These are phyloP conservation scores for Acholoe squamosa DNA, from an alignment of 2,888 invertebrate species.

Conservation along the genomic window DNA sequence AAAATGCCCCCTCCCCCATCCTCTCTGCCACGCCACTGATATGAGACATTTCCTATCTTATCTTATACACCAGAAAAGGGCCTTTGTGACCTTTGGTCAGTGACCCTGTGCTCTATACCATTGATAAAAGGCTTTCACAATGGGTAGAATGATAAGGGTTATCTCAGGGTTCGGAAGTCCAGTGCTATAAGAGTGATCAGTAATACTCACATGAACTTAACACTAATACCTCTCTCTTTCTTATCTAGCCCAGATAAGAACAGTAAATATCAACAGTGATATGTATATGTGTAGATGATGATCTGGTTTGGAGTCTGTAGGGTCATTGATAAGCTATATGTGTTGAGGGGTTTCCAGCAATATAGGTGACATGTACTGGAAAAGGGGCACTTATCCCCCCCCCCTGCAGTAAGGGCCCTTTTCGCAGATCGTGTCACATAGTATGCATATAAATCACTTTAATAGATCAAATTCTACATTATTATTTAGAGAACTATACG, in stretches of 20 bases:
- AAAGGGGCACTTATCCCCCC: too few species aligned
- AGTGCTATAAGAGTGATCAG: background rate
- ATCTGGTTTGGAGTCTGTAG: too few species aligned
- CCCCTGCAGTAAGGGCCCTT: too few species aligned
- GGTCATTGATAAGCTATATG: too few species aligned
- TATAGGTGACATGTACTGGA: too few species aligned
- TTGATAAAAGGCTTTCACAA: background rate
- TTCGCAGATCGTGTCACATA: too few species aligned
- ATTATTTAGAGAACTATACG: too few species aligned
- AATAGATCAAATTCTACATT: too few species aligned
- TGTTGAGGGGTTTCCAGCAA: too few species aligned
- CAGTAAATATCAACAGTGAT: constrained; percentile 11
- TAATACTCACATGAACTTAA: background rate
- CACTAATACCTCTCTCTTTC: background rate
- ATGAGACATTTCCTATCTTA: background rate
- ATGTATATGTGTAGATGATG: too few species aligned
- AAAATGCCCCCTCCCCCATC: background rate
- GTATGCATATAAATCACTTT: too few species aligned
- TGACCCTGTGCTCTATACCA: background rate
- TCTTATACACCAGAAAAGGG: background rate
- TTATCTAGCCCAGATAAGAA: background rate
- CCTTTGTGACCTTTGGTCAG: too few species aligned
- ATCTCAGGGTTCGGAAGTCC: background rate
- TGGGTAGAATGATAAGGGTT: background rate
- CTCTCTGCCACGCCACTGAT: background rate